Evolutionary conservation across 2,888 invertebrate genomes (phyloP).

Genomic region (Junonia oenone): DNA sequence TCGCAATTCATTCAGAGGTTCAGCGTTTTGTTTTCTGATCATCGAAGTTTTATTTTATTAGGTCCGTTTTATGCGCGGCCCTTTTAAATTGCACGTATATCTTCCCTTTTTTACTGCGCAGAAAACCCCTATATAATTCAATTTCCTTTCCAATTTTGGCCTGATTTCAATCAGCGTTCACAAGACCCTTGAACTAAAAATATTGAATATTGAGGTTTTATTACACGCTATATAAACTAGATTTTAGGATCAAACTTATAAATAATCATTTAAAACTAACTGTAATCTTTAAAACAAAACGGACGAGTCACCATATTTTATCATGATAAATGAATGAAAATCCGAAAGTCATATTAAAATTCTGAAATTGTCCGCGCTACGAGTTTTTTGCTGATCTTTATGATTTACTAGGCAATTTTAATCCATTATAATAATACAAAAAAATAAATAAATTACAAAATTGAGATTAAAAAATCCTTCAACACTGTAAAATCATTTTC

Average conservation of each 20-base stretch:
- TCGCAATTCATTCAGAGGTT: not conserved
- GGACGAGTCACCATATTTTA: no score
- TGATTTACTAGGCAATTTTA: no score
- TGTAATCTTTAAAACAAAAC: no score
- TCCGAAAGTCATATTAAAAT: no score
- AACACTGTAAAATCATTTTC: no score
- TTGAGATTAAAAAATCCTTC: no score
- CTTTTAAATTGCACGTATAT: slow-evolving; percentile 3
- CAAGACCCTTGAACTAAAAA: not conserved
- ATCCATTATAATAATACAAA: no score
- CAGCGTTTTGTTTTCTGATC: slow-evolving; percentile 2
- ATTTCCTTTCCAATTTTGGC: slow-evolving; percentile 13
- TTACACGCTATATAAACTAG: not conserved
- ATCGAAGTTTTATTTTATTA: slow-evolving; percentile 7
- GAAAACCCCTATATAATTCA: slow-evolving; percentile 12
- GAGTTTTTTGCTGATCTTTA: no score
- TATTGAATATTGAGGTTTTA: not conserved
- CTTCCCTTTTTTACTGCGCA: slow-evolving; percentile 10
- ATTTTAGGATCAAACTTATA: not conserved
- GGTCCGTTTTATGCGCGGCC: not conserved
- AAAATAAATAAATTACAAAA: no score
- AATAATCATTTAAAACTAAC: no score
- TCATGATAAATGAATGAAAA: no score
- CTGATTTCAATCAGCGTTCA: slow-evolving; percentile 2
- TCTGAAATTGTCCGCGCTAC: no score